These are phyloP conservation scores for Lymantria monacha DNA, from an alignment of 2,888 invertebrate species.

Conservation along the genomic window DNA sequence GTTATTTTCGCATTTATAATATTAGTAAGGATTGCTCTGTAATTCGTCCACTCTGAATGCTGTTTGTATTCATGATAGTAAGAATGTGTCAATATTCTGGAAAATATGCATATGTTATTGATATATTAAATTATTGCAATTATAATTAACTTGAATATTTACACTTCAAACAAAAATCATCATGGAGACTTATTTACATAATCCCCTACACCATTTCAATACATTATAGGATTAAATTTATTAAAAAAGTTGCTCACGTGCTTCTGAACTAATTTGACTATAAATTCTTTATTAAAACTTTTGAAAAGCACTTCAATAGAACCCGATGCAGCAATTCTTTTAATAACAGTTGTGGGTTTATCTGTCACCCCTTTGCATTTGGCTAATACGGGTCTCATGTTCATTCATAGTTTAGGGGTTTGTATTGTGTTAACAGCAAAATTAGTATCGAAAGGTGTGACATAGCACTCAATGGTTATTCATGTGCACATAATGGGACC, in stretches of 20 bases:
- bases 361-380: conserved; percentile 57
- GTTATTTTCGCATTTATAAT: too few relatives aligned
- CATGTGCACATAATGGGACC: conserved; percentile 63
- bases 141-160: too few relatives aligned
- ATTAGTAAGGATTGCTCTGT: too few relatives aligned
- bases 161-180: not conserved
- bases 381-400: conserved; percentile 60
- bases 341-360: conserved; percentile 50
- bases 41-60: too few relatives aligned
- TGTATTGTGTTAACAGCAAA: conserved; percentile 68
- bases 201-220: not conserved
- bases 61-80: too few relatives aligned
- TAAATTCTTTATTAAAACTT: conserved; percentile 10
- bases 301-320: conserved; percentile 1
- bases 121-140: too few relatives aligned
- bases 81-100: too few relatives aligned
- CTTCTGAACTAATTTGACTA: conserved; percentile 13
- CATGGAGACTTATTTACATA: not conserved
- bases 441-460: conserved; percentile 78
- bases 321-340: conserved; percentile 26
- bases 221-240: not conserved
- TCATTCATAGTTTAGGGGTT: conserved; percentile 71
- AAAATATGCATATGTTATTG: too few relatives aligned
- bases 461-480: conserved; percentile 64
- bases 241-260: conserved; percentile 12